These are phyloP conservation scores for Ceratitis capitata DNA, from an alignment of 1,140 invertebrate genomes.

Conservation along the genomic window DNA sequence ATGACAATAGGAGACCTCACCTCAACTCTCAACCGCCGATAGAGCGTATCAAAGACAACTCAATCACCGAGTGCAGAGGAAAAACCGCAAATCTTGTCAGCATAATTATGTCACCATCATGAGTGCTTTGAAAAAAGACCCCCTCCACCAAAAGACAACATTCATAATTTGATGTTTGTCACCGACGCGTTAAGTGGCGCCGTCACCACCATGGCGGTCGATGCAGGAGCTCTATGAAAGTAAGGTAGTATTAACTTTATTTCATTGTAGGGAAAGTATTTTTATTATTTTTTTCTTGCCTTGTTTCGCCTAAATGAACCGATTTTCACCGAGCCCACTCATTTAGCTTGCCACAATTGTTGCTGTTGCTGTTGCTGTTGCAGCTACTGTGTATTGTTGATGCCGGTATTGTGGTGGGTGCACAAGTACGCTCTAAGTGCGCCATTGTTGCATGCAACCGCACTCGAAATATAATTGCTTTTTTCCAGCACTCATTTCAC, in stretches of 20 bases:
- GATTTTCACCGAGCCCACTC: background rate
- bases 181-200: conserved; percentile 28
- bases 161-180: conserved; percentile 16
- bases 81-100: conserved; percentile 53
- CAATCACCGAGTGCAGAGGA: background rate
- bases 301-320: background rate
- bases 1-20: background rate
- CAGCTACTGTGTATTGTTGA: no score
- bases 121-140: background rate
- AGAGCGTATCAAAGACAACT: conserved; percentile 59
- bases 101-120: conserved; percentile 53
- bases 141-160: background rate
- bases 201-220: background rate
- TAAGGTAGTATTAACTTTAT: background rate
- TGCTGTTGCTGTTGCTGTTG: background rate
- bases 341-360: background rate
- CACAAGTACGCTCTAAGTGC: background rate
- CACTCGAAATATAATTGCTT: conserved; percentile 14
- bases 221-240: background rate
- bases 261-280: background rate
- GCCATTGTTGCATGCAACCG: background rate
- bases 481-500: background rate
- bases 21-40: background rate
- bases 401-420: background rate
- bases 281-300: background rate